Evolutionary conservation across 2,113 vertebrate genomes (phyloP).

Genomic region (Chrysemys picta): DNA sequence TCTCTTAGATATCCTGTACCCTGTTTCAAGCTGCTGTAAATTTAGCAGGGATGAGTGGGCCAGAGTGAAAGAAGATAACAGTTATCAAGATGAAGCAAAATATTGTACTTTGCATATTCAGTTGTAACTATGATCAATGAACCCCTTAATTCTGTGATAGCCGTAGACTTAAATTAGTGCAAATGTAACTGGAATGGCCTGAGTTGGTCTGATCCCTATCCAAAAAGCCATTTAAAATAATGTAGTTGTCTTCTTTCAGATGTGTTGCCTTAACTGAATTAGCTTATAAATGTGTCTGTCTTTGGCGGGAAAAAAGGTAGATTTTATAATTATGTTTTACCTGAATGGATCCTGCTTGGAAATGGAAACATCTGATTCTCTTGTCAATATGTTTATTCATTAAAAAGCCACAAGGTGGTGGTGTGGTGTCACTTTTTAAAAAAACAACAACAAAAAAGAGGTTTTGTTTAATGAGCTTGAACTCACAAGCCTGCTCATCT

Average conservation of each 20-base stretch:
- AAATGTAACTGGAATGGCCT: background rate
- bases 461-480: slow-evolving; percentile 92
- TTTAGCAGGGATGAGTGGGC: background rate
- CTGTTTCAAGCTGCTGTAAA: background rate
- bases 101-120: background rate
- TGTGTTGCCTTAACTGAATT: slow-evolving; percentile 20
- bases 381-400: slow-evolving; percentile 22
- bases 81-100: background rate
- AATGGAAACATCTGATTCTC: background rate
- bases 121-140: background rate
- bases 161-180: background rate
- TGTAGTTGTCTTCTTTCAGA: background rate
- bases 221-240: slow-evolving; percentile 2
- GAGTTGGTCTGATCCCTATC: slow-evolving; percentile 3
- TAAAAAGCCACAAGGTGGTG: slow-evolving; percentile 89
- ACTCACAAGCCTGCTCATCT: slow-evolving; percentile 87
- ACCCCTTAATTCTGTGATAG: background rate
- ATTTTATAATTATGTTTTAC: slow-evolving; percentile 29
- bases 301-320: background rate
- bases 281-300: slow-evolving; percentile 3
- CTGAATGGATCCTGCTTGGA: slow-evolving; percentile 5
- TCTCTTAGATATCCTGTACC: background rate
- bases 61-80: background rate
- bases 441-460: slow-evolving; percentile 76
- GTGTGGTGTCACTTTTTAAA: slow-evolving; percentile 83